Evolutionary conservation across 2,113 vertebrate species (phyloP).

Genomic region (Myiopsitta monachus): DNA sequence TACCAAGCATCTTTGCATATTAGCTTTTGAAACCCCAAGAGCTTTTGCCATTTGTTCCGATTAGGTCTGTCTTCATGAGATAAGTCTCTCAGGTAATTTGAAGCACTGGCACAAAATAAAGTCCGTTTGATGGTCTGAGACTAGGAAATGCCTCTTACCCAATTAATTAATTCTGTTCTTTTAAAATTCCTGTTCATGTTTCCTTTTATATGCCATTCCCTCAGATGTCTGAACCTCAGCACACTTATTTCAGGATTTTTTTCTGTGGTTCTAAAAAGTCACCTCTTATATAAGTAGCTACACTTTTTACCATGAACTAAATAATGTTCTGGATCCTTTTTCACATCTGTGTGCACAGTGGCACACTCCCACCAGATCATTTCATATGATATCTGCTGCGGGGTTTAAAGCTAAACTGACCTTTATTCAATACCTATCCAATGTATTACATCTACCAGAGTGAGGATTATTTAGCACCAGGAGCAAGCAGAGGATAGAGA

Average conservation of each 20-base stretch:
- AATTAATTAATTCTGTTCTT: conserved; percentile 62
- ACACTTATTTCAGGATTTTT: neutral
- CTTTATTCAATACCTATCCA: conserved; percentile 9
- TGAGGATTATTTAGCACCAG: conserved; percentile 22
- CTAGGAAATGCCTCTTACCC: conserved; percentile 45
- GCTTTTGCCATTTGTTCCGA: conserved; percentile 61
- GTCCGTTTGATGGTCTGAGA: conserved; percentile 58
- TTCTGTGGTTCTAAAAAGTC: neutral
- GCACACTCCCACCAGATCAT: conserved; percentile 22
- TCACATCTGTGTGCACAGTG: neutral
- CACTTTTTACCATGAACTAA: neutral
- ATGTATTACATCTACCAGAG: neutral
- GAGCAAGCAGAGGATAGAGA: neutral
- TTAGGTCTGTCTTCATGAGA: conserved; percentile 69
- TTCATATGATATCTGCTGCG: neutral
- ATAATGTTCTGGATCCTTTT: neutral
- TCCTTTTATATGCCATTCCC: conserved; percentile 17
- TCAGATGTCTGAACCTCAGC: conserved; percentile 10
- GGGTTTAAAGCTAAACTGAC: conserved; percentile 3
- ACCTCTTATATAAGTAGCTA: neutral
- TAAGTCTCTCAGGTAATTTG: conserved; percentile 69
- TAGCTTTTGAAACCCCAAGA: conserved; percentile 31
- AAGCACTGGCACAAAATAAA: conserved; percentile 41
- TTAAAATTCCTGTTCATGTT: conserved; percentile 29
- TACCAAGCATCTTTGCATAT: conserved; percentile 50